Conservation (phyloP, 1,140 invertebrate species). For the Hylaeus anthracinus region DNA sequence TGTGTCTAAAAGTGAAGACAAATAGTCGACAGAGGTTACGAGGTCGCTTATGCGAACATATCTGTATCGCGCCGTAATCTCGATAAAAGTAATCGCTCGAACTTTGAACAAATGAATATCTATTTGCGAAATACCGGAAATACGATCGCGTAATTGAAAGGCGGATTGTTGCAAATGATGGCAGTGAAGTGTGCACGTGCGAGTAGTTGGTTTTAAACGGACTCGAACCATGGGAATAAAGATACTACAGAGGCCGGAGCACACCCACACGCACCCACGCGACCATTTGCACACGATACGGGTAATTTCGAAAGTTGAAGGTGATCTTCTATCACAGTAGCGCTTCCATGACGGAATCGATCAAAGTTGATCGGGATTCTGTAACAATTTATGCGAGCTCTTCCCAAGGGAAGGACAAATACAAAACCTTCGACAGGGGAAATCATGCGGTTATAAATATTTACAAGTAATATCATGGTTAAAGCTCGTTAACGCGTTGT, state of each 20-base stretch:
- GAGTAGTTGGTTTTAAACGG: background rate
- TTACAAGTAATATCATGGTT: background rate
- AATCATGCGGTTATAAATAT: rapidly evolving
- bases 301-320: constrained; percentile 49
- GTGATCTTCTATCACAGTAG: constrained; percentile 32
- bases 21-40: no score
- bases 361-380: background rate
- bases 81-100: background rate
- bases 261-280: constrained; percentile 55
- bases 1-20: no score
- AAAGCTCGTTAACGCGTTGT: no score
- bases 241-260: constrained; percentile 19
- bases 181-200: constrained; percentile 1
- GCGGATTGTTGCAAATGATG: background rate
- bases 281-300: constrained; percentile 37
- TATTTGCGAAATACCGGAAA: constrained; percentile 17
- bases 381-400: background rate
- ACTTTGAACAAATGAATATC: background rate
- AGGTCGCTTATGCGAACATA: no score
- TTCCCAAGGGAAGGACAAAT: background rate
- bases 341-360: constrained; percentile 8
- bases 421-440: background rate
- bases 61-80: no score
- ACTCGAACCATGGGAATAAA: constrained; percentile 8
- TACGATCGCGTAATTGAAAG: constrained; percentile 14